Conservation (phyloP, 2,113 vertebrate genomes). For the Perccottus glenii region DNA sequence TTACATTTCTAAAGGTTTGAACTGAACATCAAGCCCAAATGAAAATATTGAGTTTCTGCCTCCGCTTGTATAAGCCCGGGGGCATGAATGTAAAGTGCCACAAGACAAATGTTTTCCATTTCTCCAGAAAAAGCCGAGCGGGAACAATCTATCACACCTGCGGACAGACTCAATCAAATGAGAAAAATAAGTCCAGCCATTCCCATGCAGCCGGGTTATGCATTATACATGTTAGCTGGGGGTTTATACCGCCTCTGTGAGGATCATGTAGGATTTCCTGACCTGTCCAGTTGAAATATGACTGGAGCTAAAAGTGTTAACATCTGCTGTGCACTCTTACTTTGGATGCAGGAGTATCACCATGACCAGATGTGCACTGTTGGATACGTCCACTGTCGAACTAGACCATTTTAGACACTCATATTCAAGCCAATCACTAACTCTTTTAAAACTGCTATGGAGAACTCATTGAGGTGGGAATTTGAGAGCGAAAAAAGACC, state of each 20-base stretch:
- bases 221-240: slow-evolving; percentile 55
- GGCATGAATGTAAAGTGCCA: slow-evolving; percentile 46
- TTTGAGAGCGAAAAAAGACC: slow-evolving; percentile 30
- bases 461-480: slow-evolving; percentile 13
- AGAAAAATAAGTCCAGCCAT: slow-evolving; percentile 48
- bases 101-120: slow-evolving; percentile 68
- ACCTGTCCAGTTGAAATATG: slow-evolving; percentile 37
- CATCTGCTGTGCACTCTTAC: slow-evolving; percentile 33
- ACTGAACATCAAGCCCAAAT: slow-evolving; percentile 27
- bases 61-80: slow-evolving; percentile 13
- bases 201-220: slow-evolving; percentile 32
- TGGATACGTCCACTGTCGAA: slow-evolving; percentile 28
- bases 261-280: slow-evolving; percentile 32
- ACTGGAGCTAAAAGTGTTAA: slow-evolving; percentile 39
- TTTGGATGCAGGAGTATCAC: slow-evolving; percentile 33
- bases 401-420: slow-evolving; percentile 16
- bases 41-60: slow-evolving; percentile 49
- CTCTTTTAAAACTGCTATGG: slow-evolving; percentile 13
- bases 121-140: slow-evolving; percentile 39
- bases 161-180: slow-evolving; percentile 62
- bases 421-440: slow-evolving; percentile 22
- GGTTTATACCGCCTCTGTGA: slow-evolving; percentile 39
- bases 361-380: slow-evolving; percentile 30
- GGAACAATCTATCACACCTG: slow-evolving; percentile 56
- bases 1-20: slow-evolving; percentile 9